Conservation (phyloP, 2,888 invertebrate species). For the Apodemia mormo region DNA sequence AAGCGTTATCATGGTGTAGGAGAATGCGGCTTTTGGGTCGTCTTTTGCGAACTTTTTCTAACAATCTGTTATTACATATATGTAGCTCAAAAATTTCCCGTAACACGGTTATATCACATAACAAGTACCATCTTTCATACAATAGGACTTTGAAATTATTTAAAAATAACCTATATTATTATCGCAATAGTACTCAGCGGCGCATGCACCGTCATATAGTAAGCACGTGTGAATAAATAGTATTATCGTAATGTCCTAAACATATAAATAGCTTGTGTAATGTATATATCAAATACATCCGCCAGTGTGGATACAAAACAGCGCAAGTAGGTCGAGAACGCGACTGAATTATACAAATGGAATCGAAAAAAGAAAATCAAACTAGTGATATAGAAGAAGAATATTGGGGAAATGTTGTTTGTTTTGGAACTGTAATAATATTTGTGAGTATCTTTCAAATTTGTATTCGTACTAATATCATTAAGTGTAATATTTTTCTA, state of each 20-base stretch:
- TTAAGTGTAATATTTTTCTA: too few species aligned
- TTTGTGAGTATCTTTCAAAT: slow-evolving; percentile 78
- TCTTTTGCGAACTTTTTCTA: too few species aligned
- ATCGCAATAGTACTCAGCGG: background rate
- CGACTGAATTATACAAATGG: slow-evolving; percentile 26
- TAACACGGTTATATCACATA: background rate
- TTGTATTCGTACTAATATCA: background rate
- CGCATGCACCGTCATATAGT: background rate
- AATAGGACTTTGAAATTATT: background rate
- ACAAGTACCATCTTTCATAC: background rate
- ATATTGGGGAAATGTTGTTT: slow-evolving; percentile 84
- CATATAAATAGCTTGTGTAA: slow-evolving; percentile 14
- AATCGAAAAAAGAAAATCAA: slow-evolving; percentile 26
- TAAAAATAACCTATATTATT: slow-evolving; percentile 2
- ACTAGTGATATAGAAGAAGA: slow-evolving; percentile 41
- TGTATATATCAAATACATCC: slow-evolving; percentile 25
- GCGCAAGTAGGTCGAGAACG: slow-evolving; percentile 12
- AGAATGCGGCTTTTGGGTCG: too few species aligned
- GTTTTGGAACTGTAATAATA: slow-evolving; percentile 82
- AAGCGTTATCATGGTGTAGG: too few species aligned
- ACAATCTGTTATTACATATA: background rate
- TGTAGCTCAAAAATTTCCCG: background rate
- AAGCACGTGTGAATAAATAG: slow-evolving; percentile 26
- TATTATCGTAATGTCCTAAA: slow-evolving; percentile 25
- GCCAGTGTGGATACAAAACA: slow-evolving; percentile 14